Evolutionary conservation across 2,888 invertebrate species (phyloP), one percentile per base, ranked within the genome.

Genomic region (Philonicus albiceps): DNA sequence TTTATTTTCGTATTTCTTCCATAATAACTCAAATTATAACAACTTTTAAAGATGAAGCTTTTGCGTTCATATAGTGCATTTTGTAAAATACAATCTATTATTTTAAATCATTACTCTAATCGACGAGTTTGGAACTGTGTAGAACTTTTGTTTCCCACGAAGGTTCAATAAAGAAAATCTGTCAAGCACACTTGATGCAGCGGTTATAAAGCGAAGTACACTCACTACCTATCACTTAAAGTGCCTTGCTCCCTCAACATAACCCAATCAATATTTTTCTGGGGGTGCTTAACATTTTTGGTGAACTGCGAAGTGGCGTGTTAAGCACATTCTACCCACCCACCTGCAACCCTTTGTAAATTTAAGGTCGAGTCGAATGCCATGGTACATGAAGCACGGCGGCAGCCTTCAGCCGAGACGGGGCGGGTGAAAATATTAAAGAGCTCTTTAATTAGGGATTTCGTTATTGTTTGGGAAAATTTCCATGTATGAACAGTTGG

Each of bases 371-470:
- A 19, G 30, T 78, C 30, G 30, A n/a, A 49, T 19, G 75, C 34
- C 34, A 34, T n/a, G 13, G 19, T 19, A 37, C 22, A 30, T n/a
- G 27, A 27, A 11, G 8, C 27, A 11, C 40, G 43, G 7, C 43
- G 27, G 53, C 37, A n/a, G 22, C 37, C 37, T 75, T 16, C 37
- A 8, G 37, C 4, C 2, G 31, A 31, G 31, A 3, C 19, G 11
- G 11, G n/a, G 1, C 1, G 34, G 6, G 22, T 13, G 43, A 27
- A 22, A 11, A 37, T 78, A 43, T 78, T 78, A 22, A 78, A 78
- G 78, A 49, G 49, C 78, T 11, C 78, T 78, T 78, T 43, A 78
- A 49, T 78, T 78, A 78, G 27, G 30, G 49, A 49, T 16, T 49
- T 43, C 27, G 30, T 49, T 78, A 27, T 78, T 74, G 64, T 64